phyloP scores from a whole-genome alignment of 2,113 vertebrate genomes.

The Nestor notabilis region DNA sequence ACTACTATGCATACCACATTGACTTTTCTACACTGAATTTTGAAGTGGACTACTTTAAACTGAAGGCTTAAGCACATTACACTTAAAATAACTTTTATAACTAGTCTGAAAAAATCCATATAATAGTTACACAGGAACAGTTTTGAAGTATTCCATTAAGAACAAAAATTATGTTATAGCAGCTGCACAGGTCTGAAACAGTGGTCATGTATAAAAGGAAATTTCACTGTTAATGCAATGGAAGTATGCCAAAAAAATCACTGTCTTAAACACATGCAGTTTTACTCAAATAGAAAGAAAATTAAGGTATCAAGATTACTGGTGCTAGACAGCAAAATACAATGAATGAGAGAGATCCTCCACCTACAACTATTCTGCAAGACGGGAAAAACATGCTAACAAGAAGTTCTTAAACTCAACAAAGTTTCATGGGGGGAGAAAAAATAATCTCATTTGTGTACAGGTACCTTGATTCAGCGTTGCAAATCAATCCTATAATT shows the following conservation, averaged over 20 bases:
- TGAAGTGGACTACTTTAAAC: slow-evolving; percentile 72
- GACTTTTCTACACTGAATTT: slow-evolving; percentile 77
- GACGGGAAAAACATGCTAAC: slow-evolving; percentile 78
- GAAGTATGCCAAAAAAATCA: slow-evolving; percentile 79
- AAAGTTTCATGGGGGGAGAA: slow-evolving; percentile 15
- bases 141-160: slow-evolving; percentile 72
- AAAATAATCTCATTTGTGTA: slow-evolving; percentile 70
- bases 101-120: slow-evolving; percentile 74
- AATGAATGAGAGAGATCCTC: slow-evolving; percentile 73
- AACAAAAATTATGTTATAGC: slow-evolving; percentile 79
- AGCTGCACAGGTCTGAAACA: slow-evolving; percentile 80
- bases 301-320: slow-evolving; percentile 76
- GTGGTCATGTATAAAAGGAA: slow-evolving; percentile 82
- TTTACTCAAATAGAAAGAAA: slow-evolving; percentile 77
- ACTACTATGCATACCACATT: slow-evolving; percentile 67
- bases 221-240: slow-evolving; percentile 84
- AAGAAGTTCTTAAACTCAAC: slow-evolving; percentile 70
- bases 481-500: slow-evolving; percentile 74
- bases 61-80: slow-evolving; percentile 69
- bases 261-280: slow-evolving; percentile 79
- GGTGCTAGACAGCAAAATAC: slow-evolving; percentile 78
- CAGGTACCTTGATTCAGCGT: slow-evolving; percentile 79
- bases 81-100: slow-evolving; percentile 53
- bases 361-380: slow-evolving; percentile 82
- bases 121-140: slow-evolving; percentile 78